Conservation (phyloP, 2,888 invertebrate genomes). For the Cantharis nigra region DNA sequence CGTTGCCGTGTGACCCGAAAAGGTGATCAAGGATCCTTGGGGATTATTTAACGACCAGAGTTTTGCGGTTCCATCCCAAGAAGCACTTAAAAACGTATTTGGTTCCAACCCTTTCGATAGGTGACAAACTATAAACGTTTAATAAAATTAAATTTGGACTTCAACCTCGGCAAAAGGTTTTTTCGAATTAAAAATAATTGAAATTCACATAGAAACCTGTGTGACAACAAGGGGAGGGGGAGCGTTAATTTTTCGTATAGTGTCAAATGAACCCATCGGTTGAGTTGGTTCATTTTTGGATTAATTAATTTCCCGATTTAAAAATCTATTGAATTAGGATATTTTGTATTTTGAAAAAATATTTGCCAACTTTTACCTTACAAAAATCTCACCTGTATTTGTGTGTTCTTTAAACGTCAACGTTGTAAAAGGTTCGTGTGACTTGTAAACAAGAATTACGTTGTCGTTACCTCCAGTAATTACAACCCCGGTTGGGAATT, state of each 20-base stretch:
- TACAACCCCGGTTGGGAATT: slow-evolving; percentile 77
- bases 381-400: slow-evolving; percentile 64
- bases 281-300: no score
- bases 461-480: slow-evolving; percentile 90
- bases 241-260: no score
- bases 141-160: background rate
- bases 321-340: background rate
- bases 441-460: slow-evolving; percentile 77
- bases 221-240: no score
- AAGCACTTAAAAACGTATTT: slow-evolving; percentile 77
- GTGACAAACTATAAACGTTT: slow-evolving; percentile 56
- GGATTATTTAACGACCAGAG: slow-evolving; percentile 73
- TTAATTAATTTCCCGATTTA: no score
- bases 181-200: no score
- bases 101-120: slow-evolving; percentile 56
- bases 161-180: no score
- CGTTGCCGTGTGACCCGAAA: slow-evolving; percentile 78
- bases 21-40: slow-evolving; percentile 58
- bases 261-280: no score
- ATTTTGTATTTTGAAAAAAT: background rate
- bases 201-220: no score
- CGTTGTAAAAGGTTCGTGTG: slow-evolving; percentile 70
- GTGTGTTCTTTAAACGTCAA: slow-evolving; percentile 77
- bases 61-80: slow-evolving; percentile 91
- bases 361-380: background rate